Evolutionary conservation across 2,797 vertebrate species (phyloP).

Genomic region (Valencia hispanica): DNA sequence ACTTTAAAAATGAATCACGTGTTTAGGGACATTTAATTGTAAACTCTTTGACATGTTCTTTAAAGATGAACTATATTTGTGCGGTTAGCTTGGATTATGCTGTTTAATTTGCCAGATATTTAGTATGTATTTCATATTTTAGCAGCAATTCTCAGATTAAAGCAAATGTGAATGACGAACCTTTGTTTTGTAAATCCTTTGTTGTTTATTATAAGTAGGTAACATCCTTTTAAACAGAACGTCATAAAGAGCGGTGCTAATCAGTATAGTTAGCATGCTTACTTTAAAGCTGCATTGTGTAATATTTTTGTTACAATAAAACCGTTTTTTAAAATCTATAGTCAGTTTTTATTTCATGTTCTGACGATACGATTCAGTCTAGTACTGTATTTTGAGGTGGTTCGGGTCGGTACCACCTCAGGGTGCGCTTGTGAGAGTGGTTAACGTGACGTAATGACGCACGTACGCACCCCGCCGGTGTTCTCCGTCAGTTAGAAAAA

Average conservation of each 20-base stretch:
- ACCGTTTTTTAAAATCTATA: no score
- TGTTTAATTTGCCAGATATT: background rate
- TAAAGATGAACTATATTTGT: background rate
- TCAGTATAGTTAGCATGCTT: background rate
- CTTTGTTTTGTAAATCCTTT: background rate
- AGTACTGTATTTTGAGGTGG: no score
- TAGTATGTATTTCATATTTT: background rate
- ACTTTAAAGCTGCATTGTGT: no score
- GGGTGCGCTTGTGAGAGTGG: no score
- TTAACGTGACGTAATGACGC: no score
- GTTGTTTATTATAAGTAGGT: background rate
- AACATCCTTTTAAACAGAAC: background rate
- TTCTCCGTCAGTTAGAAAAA: no score
- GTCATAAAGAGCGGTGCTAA: background rate
- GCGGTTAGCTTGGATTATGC: background rate
- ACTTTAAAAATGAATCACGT: background rate
- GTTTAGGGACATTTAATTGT: background rate
- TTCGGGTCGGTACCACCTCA: no score
- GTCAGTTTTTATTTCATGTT: no score
- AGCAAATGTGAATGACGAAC: background rate
- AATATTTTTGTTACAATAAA: no score
- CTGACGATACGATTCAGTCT: no score
- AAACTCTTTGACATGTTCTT: background rate
- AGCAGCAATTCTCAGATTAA: background rate
- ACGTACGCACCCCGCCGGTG: no score